These are phyloP conservation scores for Neuroterus valhalla DNA, from an alignment of 1,140 invertebrate genomes.

Conservation along the genomic window DNA sequence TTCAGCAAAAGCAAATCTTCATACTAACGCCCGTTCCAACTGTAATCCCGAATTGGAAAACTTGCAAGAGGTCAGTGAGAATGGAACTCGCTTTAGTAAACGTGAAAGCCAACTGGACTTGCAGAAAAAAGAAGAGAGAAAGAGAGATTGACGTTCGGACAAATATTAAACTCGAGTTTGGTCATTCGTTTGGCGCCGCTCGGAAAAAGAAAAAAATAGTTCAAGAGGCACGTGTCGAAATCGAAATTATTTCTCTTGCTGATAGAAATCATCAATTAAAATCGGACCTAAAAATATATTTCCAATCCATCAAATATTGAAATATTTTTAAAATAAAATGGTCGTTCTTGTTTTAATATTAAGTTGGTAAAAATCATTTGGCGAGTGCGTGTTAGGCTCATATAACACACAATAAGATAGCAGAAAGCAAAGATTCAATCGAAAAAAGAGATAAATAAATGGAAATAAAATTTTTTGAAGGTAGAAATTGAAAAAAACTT, in stretches of 20 bases:
- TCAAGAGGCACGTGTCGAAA: too few species aligned
- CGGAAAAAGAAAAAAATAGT: not conserved
- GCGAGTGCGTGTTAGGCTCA: too few species aligned
- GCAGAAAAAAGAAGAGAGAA: not conserved
- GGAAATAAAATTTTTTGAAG: not conserved
- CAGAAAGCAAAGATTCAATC: not conserved
- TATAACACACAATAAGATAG: not conserved
- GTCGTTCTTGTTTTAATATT: too few species aligned
- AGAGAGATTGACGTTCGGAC: not conserved
- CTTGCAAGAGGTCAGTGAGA: slow-evolving; percentile 34
- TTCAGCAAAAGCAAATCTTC: slow-evolving; percentile 12
- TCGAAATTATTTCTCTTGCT: too few species aligned
- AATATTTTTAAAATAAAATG: too few species aligned
- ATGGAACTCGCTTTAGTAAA: slow-evolving; percentile 30
- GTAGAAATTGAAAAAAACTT: not conserved
- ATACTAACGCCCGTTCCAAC: slow-evolving; percentile 5
- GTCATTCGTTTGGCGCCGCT: not conserved
- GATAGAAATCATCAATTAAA: too few species aligned
- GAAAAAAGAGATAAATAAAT: not conserved
- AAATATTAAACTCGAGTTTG: not conserved
- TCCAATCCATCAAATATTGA: too few species aligned
- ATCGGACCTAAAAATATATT: too few species aligned
- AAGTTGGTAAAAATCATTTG: too few species aligned
- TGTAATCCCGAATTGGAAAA: slow-evolving; percentile 36
- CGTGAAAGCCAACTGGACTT: slow-evolving; percentile 2